Percentiles rank a stretch among this genome's conserved stretches.
Conservation (phyloP, 2,888 invertebrate species). For the Desoria tigrina region DNA sequence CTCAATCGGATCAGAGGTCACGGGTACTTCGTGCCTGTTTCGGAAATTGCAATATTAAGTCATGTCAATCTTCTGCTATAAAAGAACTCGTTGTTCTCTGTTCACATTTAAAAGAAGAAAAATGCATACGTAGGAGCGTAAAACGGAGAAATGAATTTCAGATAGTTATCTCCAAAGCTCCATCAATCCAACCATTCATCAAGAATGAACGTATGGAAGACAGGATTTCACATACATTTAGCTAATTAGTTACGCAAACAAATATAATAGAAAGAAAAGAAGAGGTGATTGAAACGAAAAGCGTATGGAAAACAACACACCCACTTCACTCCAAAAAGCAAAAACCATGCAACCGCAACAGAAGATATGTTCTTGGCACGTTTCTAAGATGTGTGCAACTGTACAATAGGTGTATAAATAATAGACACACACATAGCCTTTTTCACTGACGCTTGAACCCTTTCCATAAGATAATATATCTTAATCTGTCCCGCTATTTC, state of each 20-base stretch:
- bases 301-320: neutral
- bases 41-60: conserved; percentile 10
- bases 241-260: conserved; percentile 10
- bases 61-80: conserved; percentile 1
- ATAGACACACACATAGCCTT: no score
- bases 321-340: neutral
- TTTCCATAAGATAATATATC: conserved; percentile 8
- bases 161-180: neutral
- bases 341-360: neutral
- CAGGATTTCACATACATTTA: neutral
- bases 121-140: neutral
- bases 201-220: neutral
- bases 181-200: conserved; percentile 1
- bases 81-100: conserved; percentile 5
- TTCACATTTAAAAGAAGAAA: neutral
- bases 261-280: no score
- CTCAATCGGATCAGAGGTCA: conserved; percentile 93
- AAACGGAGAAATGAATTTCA: neutral
- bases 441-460: no score
- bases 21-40: conserved; percentile 98
- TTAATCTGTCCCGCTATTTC: conserved; percentile 3
- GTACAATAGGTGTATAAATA: no score
- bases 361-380: neutral
- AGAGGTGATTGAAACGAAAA: conserved; percentile 2
- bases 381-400: no score